A percentile compares a stretch with the other conserved stretches of the same genome.
Evolutionary conservation across 2,797 vertebrate species (phyloP).

Genomic region (Enteromius radiatus): DNA sequence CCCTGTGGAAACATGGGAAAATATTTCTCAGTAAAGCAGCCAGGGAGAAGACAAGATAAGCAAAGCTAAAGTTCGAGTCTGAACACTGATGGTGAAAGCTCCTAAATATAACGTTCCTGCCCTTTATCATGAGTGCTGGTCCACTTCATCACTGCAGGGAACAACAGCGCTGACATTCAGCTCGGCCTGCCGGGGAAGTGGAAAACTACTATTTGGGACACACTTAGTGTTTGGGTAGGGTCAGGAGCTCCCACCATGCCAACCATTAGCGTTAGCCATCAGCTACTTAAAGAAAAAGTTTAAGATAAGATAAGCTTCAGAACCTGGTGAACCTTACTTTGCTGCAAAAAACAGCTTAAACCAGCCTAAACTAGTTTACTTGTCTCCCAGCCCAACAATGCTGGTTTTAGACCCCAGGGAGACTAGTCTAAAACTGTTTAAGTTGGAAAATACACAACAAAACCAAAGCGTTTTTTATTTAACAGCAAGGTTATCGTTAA

Average conservation of each 20-base stretch:
- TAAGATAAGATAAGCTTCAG: background rate
- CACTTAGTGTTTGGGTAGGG: conserved; percentile 7
- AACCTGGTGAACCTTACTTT: background rate
- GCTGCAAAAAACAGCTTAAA: background rate
- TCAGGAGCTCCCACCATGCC: background rate
- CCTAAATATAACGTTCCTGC: conserved; percentile 30
- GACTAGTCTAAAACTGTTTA: background rate
- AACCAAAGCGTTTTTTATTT: background rate
- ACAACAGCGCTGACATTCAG: background rate
- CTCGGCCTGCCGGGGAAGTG: conserved; percentile 3
- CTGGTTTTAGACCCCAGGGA: background rate
- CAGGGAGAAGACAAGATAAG: background rate
- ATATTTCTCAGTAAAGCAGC: background rate
- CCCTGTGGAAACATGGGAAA: background rate
- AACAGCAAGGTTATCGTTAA: background rate
- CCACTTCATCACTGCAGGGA: conserved; percentile 14
- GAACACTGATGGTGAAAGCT: conserved; percentile 2
- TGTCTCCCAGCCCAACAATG: background rate
- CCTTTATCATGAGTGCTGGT: conserved; percentile 37
- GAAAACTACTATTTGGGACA: conserved; percentile 10
- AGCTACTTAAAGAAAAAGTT: background rate
- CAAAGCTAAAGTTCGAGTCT: background rate
- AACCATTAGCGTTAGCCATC: conserved; percentile 26
- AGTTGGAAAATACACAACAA: background rate
- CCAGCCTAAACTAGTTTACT: background rate